Evolutionary conservation across 64 coral and sea anemone species (phyloP).

Genomic region (Stichodactyla mertensii): DNA sequence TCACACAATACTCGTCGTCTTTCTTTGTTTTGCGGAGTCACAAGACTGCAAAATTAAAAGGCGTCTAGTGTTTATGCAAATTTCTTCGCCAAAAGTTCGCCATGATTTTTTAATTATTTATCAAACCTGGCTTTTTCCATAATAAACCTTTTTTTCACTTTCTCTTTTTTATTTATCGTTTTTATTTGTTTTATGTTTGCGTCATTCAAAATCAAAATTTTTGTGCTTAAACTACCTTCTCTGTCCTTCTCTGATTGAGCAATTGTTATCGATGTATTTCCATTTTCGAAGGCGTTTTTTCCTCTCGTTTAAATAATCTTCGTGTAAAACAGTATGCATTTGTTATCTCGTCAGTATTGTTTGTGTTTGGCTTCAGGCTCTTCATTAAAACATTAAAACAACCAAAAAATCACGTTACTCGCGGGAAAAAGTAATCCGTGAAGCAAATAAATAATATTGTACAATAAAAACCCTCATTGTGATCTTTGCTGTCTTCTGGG

Average conservation of each 20-base stretch:
- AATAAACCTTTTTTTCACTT: neutral
- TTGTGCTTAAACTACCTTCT: neutral
- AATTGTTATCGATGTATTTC: neutral
- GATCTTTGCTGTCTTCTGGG: too few relatives aligned
- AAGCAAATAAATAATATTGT: too few relatives aligned
- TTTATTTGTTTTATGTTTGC: neutral
- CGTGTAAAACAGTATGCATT: neutral
- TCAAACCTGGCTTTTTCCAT: constrained; percentile 5
- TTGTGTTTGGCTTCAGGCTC: neutral
- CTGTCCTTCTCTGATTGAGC: too few relatives aligned
- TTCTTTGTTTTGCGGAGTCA: constrained; percentile 8
- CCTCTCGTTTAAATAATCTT: neutral
- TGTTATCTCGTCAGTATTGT: neutral
- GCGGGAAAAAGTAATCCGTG: too few relatives aligned
- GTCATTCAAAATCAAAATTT: neutral
- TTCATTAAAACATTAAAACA: neutral
- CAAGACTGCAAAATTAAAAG: constrained; percentile 52
- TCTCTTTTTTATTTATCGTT: neutral
- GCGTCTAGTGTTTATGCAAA: constrained; percentile 83
- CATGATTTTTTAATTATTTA: constrained; percentile 40
- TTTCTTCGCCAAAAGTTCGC: constrained; percentile 9
- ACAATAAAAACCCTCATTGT: too few relatives aligned
- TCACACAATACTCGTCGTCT: constrained; percentile 16
- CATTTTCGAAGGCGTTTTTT: neutral
- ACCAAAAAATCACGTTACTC: neutral